Evolutionary conservation across 2,797 vertebrate genomes (phyloP), one percentile per base, ranked within the genome.

Genomic region (Syngnathus acus): DNA sequence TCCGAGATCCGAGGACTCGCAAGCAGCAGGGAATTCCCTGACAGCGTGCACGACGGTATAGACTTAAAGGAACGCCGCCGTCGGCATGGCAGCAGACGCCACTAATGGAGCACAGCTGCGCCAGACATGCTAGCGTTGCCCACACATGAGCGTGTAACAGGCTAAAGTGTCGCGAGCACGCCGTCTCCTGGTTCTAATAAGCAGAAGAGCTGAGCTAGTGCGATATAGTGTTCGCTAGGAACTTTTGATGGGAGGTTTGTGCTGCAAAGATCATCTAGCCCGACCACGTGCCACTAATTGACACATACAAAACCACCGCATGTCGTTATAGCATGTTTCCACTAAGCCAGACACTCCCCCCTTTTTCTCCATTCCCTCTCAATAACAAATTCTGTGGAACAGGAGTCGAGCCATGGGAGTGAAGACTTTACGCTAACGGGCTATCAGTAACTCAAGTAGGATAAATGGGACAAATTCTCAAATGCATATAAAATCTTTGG

Each of bases 31-130:
- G 55, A 57, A 57, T 57, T 57, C 55, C 55, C 55, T 57, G 2
- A 16, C 13, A 6, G 55, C 14, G 4, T 57, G 7, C 23, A 57
- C 55, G 5, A 40, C 51, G 4, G 69, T 64, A 51, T 50, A 65
- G 21, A 58, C 64, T 72, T 73, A 68, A 67, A 80, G 73, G 66
- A 84, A 71, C 63, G 67, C 74, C 72, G 78, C 74, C 72, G 78
- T 77, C 48, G 38, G 84, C 68, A 84, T 76, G 83, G 83, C 75
- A 77, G 80, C 72, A 89, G 87, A 87, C 74, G 72, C 80, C 77
- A 68, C 81, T 90, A 90, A 91, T 90, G 82, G 78, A 81, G 75
- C 72, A 79, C 89, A 90, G 87, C 85, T 92, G 90, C 79, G 75
- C 71, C 63, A 78, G 82, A 83, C 83, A 82, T 71, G 77, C 77